Conservation (phyloP, 2,888 invertebrate species). For the Cryptocephalus moraei region DNA sequence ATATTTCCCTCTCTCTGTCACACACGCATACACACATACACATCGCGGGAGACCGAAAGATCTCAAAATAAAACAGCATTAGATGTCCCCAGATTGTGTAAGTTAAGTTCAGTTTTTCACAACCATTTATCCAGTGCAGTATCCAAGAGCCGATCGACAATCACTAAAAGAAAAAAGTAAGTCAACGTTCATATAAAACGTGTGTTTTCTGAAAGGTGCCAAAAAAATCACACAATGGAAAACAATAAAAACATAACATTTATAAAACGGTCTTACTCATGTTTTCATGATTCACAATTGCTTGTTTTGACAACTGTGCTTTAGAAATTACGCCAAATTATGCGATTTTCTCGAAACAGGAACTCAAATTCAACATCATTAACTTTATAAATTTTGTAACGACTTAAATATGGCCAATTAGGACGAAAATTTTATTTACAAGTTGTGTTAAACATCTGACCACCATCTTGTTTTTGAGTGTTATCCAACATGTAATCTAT, state of each 20-base stretch:
- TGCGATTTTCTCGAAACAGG: background rate
- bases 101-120: conserved; percentile 33
- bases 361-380: background rate
- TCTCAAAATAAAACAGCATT: conserved; percentile 40
- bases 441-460: conserved; percentile 24
- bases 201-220: background rate
- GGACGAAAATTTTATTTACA: conserved; percentile 15
- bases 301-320: background rate
- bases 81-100: conserved; percentile 37
- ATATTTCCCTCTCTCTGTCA: no score
- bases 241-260: conserved; percentile 4
- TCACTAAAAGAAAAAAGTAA: background rate
- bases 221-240: conserved; percentile 3
- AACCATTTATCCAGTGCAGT: conserved; percentile 21
- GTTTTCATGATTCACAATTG: conserved; percentile 17
- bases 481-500: conserved; percentile 37
- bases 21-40: background rate
- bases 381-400: background rate
- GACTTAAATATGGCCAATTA: background rate
- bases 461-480: conserved; percentile 37
- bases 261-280: conserved; percentile 10
- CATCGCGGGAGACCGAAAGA: conserved; percentile 38
- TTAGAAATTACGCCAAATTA: background rate
- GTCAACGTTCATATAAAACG: background rate
- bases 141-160: conserved; percentile 5